Conservation (phyloP, 2,888 invertebrate genomes). For the Drosophila robusta region DNA sequence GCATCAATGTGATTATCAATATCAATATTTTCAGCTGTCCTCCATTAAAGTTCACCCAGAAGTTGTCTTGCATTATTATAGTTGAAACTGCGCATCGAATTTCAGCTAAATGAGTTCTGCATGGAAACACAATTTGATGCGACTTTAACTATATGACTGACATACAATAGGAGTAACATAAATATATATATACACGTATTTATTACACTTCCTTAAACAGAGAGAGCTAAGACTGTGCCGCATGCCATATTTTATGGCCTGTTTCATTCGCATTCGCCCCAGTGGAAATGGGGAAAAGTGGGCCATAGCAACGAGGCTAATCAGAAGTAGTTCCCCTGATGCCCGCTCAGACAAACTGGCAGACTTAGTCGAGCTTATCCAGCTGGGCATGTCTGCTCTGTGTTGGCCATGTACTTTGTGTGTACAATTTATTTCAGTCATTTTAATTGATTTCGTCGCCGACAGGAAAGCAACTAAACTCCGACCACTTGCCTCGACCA, state of each 20-base stretch:
- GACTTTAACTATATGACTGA: constrained; percentile 1
- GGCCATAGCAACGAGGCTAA: constrained; percentile 54
- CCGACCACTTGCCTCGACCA: background rate
- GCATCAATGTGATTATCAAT: constrained; percentile 14
- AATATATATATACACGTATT: constrained; percentile 16
- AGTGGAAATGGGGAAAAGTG: constrained; percentile 4
- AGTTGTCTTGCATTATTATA: constrained; percentile 13
- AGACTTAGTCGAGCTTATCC: constrained; percentile 30
- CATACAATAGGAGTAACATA: background rate
- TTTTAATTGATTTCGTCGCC: constrained; percentile 74
- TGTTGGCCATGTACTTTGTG: constrained; percentile 40
- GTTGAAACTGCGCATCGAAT: constrained; percentile 17
- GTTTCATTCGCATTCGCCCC: constrained; percentile 23
- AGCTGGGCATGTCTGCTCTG: constrained; percentile 20
- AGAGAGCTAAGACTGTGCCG: constrained; percentile 10
- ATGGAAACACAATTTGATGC: constrained; percentile 2
- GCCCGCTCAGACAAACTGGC: constrained; percentile 26
- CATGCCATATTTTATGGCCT: constrained; percentile 44
- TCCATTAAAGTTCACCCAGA: constrained; percentile 13
- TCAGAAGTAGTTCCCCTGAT: constrained; percentile 59
- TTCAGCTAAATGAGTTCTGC: constrained; percentile 25
- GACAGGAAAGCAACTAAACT: background rate
- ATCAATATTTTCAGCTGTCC: constrained; percentile 3
- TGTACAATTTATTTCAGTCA: constrained; percentile 73
- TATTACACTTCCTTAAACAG: constrained; percentile 25